These are phyloP conservation scores for Parnassius mnemosyne DNA, from an alignment of 2,888 invertebrate genomes.

Conservation along the genomic window DNA sequence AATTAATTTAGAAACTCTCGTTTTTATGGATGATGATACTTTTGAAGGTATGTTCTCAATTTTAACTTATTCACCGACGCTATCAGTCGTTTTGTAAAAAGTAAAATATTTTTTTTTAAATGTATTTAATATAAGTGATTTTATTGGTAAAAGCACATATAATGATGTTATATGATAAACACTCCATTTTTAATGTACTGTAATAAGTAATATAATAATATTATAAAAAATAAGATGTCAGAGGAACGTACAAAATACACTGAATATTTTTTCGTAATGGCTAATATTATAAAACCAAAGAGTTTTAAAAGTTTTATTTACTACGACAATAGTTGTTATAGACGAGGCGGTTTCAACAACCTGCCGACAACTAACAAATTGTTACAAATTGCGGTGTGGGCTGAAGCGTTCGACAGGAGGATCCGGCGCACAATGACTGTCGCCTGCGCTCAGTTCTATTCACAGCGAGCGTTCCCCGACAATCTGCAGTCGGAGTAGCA, in stretches of 20 bases:
- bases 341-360: constrained; percentile 13
- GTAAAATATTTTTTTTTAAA: not conserved
- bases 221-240: too few species aligned
- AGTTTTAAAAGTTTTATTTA: constrained; percentile 17
- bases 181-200: too few species aligned
- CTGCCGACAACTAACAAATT: constrained; percentile 46
- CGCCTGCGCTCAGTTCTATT: constrained; percentile 9
- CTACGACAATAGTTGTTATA: constrained; percentile 13
- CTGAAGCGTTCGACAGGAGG: constrained; percentile 32
- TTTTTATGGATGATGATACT: constrained; percentile 32
- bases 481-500: not conserved
- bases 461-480: constrained; percentile 1
- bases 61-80: not conserved
- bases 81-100: not conserved
- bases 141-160: too few species aligned
- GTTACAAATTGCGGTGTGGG: constrained; percentile 49
- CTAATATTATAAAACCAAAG: not conserved
- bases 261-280: too few species aligned
- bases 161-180: too few species aligned
- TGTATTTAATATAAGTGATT: not conserved
- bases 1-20: constrained; percentile 51
- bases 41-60: constrained; percentile 21
- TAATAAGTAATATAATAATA: too few species aligned
- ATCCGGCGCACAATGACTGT: constrained; percentile 38
- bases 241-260: too few species aligned